Conservation (phyloP, 2,797 vertebrate species). For the Lepus oiostolus region DNA sequence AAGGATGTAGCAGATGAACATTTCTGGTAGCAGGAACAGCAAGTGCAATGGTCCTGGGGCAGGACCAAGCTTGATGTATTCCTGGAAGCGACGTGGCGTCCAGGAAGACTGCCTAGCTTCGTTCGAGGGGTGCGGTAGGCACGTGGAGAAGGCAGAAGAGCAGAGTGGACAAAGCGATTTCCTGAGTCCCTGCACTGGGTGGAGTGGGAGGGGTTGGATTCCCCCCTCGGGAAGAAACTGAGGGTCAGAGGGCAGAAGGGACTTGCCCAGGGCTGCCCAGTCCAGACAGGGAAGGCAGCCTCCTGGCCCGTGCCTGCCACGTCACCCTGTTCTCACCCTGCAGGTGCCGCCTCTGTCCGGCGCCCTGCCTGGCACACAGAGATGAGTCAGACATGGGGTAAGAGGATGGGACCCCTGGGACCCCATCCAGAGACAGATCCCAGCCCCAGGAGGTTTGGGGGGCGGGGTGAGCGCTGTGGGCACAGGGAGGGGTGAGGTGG, state of each 20-base stretch:
- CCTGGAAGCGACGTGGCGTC: background rate
- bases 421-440: background rate
- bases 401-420: background rate
- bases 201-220: background rate
- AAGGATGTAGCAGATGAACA: background rate
- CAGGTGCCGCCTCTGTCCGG: background rate
- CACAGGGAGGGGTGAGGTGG: accelerated
- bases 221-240: background rate
- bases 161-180: background rate
- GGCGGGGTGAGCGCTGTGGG: background rate
- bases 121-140: no score
- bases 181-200: background rate
- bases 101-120: background rate
- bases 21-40: background rate
- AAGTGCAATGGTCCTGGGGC: constrained; percentile 12
- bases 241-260: background rate
- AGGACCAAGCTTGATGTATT: background rate
- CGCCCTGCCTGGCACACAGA: background rate
- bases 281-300: background rate
- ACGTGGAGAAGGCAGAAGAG: background rate
- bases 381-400: background rate
- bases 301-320: background rate
- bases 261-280: background rate
- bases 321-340: no score
- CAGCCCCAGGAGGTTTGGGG: background rate